Percentiles rank a stretch among this genome's conserved stretches.
phyloP scores from a whole-genome alignment of 2,888 invertebrate species.

The Malacosoma neustria region DNA sequence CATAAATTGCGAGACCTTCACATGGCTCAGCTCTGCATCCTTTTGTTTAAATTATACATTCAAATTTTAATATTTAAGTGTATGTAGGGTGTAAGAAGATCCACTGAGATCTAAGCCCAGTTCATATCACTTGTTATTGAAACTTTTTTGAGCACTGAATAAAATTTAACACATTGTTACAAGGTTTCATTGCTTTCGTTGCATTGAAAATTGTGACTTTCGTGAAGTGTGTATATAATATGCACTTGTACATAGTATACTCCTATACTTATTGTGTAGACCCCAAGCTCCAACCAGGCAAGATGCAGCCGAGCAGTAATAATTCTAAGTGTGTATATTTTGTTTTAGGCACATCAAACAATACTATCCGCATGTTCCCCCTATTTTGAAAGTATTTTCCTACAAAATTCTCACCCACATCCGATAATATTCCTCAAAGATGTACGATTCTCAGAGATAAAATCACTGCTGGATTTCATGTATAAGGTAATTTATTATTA shows the following conservation, averaged over 20 bases:
- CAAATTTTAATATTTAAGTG: conserved; percentile 22
- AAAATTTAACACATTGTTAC: too few relatives aligned
- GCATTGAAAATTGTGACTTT: too few relatives aligned
- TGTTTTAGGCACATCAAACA: conserved; percentile 90
- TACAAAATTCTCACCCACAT: conserved; percentile 91
- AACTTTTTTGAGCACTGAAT: too few relatives aligned
- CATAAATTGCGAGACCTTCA: conserved; percentile 46
- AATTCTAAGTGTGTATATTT: conserved; percentile 20
- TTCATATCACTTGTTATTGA: too few relatives aligned
- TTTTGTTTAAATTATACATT: conserved; percentile 32
- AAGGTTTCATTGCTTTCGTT: too few relatives aligned
- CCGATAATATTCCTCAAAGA: conserved; percentile 95
- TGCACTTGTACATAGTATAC: too few relatives aligned
- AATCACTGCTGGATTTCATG: conserved; percentile 93
- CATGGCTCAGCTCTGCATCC: conserved; percentile 25
- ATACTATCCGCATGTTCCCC: conserved; percentile 95
- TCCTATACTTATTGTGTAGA: too few relatives aligned
- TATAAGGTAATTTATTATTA: conserved; percentile 86
- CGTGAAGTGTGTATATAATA: too few relatives aligned
- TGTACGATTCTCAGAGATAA: conserved; percentile 92
- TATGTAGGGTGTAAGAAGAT: too few relatives aligned
- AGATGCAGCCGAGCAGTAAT: too few relatives aligned
- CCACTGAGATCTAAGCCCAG: too few relatives aligned
- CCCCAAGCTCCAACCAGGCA: too few relatives aligned
- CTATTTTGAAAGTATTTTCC: conserved; percentile 93